Evolutionary conservation across 2,113 vertebrate species (phyloP).

Genomic region (Eidolon helvum): DNA sequence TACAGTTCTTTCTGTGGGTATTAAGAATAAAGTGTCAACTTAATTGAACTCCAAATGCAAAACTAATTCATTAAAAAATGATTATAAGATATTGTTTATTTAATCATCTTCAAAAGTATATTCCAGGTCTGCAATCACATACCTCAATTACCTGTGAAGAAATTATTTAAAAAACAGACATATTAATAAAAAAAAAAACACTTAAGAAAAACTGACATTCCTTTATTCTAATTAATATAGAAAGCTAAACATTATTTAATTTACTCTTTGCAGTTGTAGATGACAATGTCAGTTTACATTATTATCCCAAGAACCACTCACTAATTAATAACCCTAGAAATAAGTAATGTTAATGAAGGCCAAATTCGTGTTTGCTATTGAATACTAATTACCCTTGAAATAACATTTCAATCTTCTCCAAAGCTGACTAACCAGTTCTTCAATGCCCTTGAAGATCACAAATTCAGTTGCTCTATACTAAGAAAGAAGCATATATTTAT

Average conservation of each 20-base stretch:
- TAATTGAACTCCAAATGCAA: constrained; percentile 2
- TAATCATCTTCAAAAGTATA: not conserved
- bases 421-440: not conserved
- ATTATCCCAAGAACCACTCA: not conserved
- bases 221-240: constrained; percentile 4
- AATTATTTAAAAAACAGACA: not conserved
- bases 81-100: not conserved
- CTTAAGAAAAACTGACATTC: not conserved
- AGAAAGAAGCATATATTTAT: not conserved
- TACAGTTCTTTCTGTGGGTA: not conserved
- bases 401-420: not conserved
- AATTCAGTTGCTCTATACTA: not conserved
- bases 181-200: not conserved
- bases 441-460: not conserved
- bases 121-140: not conserved
- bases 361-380: not conserved
- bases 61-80: not conserved
- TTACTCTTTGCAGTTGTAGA: not conserved
- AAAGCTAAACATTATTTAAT: not conserved
- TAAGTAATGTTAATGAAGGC: not conserved
- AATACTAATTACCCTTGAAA: not conserved
- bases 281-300: not conserved
- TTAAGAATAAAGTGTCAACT: not conserved
- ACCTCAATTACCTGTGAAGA: not conserved
- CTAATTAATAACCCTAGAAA: constrained; percentile 33